phyloP scores from a whole-genome alignment of 2,113 vertebrate species.

The Saguinus imperator region DNA sequence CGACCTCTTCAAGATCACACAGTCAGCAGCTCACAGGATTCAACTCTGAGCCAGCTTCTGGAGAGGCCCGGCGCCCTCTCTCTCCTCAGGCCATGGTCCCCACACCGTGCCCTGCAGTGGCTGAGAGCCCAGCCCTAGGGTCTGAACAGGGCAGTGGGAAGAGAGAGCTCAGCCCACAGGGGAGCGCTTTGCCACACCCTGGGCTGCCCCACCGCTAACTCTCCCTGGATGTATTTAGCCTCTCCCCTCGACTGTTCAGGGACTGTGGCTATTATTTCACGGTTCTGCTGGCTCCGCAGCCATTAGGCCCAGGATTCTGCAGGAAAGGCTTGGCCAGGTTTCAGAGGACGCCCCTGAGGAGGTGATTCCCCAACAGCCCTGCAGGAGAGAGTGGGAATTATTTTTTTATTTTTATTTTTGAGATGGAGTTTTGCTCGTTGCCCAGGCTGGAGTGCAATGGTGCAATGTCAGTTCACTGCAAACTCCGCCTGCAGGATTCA shows the following conservation, averaged over 20 bases:
- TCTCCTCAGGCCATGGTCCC: neutral
- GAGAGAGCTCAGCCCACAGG: neutral
- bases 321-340: neutral
- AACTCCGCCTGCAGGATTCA: too few species aligned
- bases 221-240: neutral
- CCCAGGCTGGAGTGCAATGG: too few species aligned
- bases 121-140: neutral
- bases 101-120: rapidly evolving
- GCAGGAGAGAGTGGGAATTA: too few species aligned
- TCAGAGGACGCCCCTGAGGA: neutral
- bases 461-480: too few species aligned
- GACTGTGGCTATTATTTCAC: neutral
- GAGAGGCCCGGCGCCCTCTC: neutral
- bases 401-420: too few species aligned
- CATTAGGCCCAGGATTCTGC: rapidly evolving
- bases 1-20: too few species aligned
- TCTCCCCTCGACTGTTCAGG: rapidly evolving
- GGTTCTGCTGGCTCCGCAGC: neutral
- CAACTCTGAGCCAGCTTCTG: neutral
- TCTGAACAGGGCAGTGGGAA: rapidly evolving
- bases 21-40: neutral
- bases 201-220: rapidly evolving
- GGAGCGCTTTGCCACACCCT: neutral
- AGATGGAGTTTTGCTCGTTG: too few species aligned
- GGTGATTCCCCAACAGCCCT: neutral